Evolutionary conservation across 2,113 vertebrate genomes (phyloP).

Genomic region (Rhynchomys soricoides): DNA sequence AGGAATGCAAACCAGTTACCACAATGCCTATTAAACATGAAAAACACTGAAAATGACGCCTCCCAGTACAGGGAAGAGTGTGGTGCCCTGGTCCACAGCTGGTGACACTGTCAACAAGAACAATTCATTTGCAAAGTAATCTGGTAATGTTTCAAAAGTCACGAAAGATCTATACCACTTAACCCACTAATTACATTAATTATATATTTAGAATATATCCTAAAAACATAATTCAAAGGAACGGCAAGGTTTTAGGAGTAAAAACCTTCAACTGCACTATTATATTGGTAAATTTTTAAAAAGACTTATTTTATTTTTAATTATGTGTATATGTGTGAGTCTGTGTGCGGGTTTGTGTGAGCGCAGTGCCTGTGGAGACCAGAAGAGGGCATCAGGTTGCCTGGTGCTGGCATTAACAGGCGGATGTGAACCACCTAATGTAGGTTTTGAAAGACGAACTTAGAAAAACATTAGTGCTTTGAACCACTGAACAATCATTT

Average conservation of each 20-base stretch:
- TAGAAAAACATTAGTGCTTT: neutral
- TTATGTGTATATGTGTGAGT: neutral
- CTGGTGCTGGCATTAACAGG: neutral
- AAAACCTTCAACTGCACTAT: slow-evolving; percentile 47
- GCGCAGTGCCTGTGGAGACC: neutral
- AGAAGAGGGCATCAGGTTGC: neutral
- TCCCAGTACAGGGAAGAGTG: neutral
- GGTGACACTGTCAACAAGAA: slow-evolving; percentile 1
- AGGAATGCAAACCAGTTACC: slow-evolving; percentile 45
- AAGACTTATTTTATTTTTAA: neutral
- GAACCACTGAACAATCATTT: neutral
- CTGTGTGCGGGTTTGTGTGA: neutral
- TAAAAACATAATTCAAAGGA: slow-evolving; percentile 53
- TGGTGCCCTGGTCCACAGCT: neutral
- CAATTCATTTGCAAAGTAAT: slow-evolving; percentile 38
- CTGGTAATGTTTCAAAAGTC: slow-evolving; percentile 55
- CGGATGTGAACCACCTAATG: neutral
- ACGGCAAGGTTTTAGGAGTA: slow-evolving; percentile 20
- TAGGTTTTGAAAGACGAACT: neutral
- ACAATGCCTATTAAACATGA: slow-evolving; percentile 3
- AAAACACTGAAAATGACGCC: slow-evolving; percentile 28
- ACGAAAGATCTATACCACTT: slow-evolving; percentile 35
- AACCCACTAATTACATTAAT: slow-evolving; percentile 43
- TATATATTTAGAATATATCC: slow-evolving; percentile 40
- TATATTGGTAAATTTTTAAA: neutral